A percentile compares a stretch with the other conserved stretches of the same genome.
Conservation (phyloP, 2,888 invertebrate genomes). For the Lochmaea crataegi region DNA sequence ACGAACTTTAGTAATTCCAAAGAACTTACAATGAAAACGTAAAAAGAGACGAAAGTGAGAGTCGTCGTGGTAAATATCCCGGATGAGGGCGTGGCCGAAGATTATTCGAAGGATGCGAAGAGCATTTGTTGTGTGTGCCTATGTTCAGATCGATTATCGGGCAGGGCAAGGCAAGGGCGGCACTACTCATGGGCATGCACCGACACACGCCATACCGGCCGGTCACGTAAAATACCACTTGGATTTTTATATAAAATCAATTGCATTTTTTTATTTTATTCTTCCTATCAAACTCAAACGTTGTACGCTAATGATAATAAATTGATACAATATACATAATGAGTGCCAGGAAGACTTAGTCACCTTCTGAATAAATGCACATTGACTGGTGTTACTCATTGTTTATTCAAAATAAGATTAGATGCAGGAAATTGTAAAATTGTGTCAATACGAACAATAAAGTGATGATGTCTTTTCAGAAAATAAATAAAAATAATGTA, state of each 20-base stretch:
- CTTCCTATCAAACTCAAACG: no score
- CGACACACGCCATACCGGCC: neutral
- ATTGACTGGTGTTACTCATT: no score
- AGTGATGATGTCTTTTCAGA: no score
- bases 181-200: neutral
- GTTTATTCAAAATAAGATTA: no score
- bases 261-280: neutral
- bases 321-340: no score
- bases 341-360: no score
- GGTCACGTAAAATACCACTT: neutral
- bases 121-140: neutral
- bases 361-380: no score
- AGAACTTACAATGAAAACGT: neutral
- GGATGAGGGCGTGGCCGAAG: constrained; percentile 32
- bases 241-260: neutral
- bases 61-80: constrained; percentile 29
- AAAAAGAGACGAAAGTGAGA: constrained; percentile 14
- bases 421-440: no score
- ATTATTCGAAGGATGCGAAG: constrained; percentile 10
- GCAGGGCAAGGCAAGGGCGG: constrained; percentile 15
- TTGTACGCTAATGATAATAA: no score
- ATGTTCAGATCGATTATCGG: constrained; percentile 18
- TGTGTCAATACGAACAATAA: no score
- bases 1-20: neutral
- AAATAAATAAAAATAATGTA: no score